Evolutionary conservation across 2,888 invertebrate species (phyloP), one percentile per base, ranked within the genome.

Genomic region (Ectemnius lituratus): DNA sequence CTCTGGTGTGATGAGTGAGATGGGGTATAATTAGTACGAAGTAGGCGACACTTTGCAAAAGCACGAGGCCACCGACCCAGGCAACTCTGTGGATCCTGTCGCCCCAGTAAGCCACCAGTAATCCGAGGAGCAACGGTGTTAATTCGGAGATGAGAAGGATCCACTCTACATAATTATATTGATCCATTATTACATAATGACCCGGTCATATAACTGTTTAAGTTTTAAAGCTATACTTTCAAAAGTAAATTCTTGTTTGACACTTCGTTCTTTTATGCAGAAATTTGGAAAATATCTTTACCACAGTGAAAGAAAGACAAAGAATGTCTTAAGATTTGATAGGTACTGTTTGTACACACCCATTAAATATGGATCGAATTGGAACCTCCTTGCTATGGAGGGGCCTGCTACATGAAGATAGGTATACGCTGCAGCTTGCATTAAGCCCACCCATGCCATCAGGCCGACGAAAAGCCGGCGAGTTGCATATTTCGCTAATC

Each of bases 61-160:
- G 92, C 4, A 92, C 90, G 1, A 93, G 87, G 3, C 91, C 92
- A 60, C 93, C 93, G 8, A 94, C 88, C 94, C 94, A 94, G 4
- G 92, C 91, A 27, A 92, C 92, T 68, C 93, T 91, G 85, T 94
- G 94, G 49, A 93, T 91, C 85, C 91, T 91, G 76, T 93, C 92
- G 0, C 94, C 93, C 92, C 92, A 94, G 82, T 93, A 93, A 6
- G 93, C 92, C 16, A 94, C 88, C 0, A 88, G 67, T 23, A 94
- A 79, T 0, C 93, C 94, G 49, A 93, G 89, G 4, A 93, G 27
- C 2, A 93, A 92, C 75, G 92, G 92, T 62, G 93, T 91, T 4
- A 94, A 88, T 56, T 93, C 93, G 73, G 93, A 92, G 61, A 91
- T 88, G 4, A 92, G 91, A 37, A 93, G 85, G 0, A 94, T 86